These are phyloP conservation scores for Drosophila biarmipes DNA, from an alignment of 1,140 invertebrate genomes.

Conservation along the genomic window DNA sequence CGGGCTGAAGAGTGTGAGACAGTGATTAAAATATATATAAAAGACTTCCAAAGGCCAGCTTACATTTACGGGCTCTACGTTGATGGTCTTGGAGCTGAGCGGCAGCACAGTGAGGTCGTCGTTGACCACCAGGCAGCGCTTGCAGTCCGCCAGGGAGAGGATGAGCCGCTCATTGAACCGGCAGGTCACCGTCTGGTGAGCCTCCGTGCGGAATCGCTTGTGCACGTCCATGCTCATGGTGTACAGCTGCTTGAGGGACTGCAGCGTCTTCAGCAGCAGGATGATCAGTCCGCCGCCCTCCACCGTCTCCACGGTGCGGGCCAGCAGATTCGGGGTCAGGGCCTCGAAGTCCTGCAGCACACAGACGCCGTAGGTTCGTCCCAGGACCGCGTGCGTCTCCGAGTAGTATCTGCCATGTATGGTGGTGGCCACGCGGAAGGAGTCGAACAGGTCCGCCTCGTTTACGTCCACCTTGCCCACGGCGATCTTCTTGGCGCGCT, in stretches of 20 bases:
- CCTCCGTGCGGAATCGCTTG: slow-evolving; percentile 96
- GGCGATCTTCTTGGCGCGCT: slow-evolving; percentile 96
- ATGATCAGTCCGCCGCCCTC: slow-evolving; percentile 98
- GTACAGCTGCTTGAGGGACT: slow-evolving; percentile 97
- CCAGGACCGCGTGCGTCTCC: slow-evolving; percentile 99
- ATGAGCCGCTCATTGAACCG: slow-evolving; percentile 99
- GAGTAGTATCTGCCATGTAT: slow-evolving; percentile 99
- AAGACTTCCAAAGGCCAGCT: slow-evolving; percentile 29
- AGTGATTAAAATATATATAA: not conserved
- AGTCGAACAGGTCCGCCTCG: slow-evolving; percentile 98
- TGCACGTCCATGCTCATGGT: slow-evolving; percentile 99
- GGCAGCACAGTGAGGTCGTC: slow-evolving; percentile 97
- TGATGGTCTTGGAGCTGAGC: slow-evolving; percentile 94
- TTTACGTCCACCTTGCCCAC: slow-evolving; percentile 95
- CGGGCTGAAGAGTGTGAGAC: slow-evolving; percentile 31
- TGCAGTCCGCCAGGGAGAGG: slow-evolving; percentile 94
- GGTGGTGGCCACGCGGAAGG: slow-evolving; percentile 97
- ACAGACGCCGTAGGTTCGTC: slow-evolving; percentile 99
- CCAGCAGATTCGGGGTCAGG: slow-evolving; percentile 98
- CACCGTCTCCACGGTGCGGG: slow-evolving; percentile 98
- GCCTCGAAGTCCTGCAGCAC: slow-evolving; percentile 99
- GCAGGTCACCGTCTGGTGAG: slow-evolving; percentile 95
- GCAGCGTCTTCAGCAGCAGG: slow-evolving; percentile 93
- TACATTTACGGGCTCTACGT: slow-evolving; percentile 89
- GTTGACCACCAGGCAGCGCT: slow-evolving; percentile 96